Conservation (phyloP, 2,888 invertebrate species). For the Mongoloraphidia duomilia region DNA sequence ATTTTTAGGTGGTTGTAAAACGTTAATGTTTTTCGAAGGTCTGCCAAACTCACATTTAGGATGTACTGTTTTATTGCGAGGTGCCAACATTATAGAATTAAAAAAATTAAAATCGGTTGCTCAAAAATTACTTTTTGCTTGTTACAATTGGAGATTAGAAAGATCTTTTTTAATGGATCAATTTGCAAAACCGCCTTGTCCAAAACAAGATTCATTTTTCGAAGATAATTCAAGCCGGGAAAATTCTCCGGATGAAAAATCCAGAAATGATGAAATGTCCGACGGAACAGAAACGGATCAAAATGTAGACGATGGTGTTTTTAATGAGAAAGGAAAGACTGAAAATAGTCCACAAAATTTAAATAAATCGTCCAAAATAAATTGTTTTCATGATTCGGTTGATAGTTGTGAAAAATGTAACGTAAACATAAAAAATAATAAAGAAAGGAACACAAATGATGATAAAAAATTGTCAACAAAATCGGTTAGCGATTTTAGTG, state of each 20-base stretch:
- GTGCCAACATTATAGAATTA: constrained; percentile 55
- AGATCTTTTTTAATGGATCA: constrained; percentile 81
- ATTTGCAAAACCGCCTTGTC: constrained; percentile 57
- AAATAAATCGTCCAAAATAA: background rate
- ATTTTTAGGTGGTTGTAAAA: constrained; percentile 52
- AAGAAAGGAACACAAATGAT: constrained; percentile 18
- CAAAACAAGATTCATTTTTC: constrained; percentile 32
- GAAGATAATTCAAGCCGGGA: constrained; percentile 26
- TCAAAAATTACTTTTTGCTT: constrained; percentile 64
- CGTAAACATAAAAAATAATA: background rate
- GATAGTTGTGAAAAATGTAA: background rate
- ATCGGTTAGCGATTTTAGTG: constrained; percentile 63
- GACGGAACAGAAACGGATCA: background rate
- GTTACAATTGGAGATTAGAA: constrained; percentile 87
- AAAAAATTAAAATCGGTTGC: constrained; percentile 70
- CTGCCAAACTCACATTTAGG: constrained; percentile 71
- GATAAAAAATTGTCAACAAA: constrained; percentile 32
- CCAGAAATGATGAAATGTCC: background rate
- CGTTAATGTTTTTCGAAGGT: constrained; percentile 87
- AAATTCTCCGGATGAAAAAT: constrained; percentile 21
- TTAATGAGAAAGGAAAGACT: background rate
- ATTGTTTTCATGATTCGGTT: background rate
- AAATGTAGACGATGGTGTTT: too few species aligned
- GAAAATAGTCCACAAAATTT: background rate
- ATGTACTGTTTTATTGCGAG: constrained; percentile 77